Evolutionary conservation across 2,797 vertebrate genomes (phyloP), one percentile per base, ranked within the genome.

Genomic region (Melanotaenia maccullochi): DNA sequence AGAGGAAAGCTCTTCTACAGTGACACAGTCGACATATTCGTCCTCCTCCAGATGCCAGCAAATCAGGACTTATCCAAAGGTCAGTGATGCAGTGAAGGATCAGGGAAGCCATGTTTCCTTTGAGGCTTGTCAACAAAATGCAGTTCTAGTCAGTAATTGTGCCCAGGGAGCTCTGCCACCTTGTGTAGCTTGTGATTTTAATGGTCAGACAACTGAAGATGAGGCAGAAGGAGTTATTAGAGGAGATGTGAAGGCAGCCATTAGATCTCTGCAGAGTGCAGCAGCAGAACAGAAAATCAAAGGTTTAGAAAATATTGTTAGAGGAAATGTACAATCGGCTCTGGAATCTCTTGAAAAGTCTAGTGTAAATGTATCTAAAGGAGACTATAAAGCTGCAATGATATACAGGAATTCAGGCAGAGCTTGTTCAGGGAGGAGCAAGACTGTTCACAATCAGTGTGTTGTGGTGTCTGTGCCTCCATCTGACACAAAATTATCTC

Each of bases 401-500:
- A 95, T 96, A 92, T 96, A 96, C 93, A 96, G 93, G 76, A 96
- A 96, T 87, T 95, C 94, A 93, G 93, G 94, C 75, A 95, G 90
- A 83, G 82, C 91, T 86, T 93, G 93, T 93, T 90, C 95, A 90
- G 87, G 83, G 65, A 92, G 92, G 91, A 95, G 93, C 94, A 95
- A 92, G 88, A 86, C 87, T 89, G 0, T 92, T 93, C 93, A 92
- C 90, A 91, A 94, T 87, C 91, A 95, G 88, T 87, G 93, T 95
- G 92, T 93, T 93, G 82, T 94, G 82, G 90, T 92, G 83, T 80
- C 91, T 88, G 42, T 93, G 73, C 93, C 93, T 56, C 93, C 91
- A 81, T 93, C 93, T 96, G 95, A 95, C 85, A 95, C 95, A 94
- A 90, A 95, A 92, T 95, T 96, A 94, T 96, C 95, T 96, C 96